Conservation (phyloP, 2,888 invertebrate species). For the Plutella xylostella region DNA sequence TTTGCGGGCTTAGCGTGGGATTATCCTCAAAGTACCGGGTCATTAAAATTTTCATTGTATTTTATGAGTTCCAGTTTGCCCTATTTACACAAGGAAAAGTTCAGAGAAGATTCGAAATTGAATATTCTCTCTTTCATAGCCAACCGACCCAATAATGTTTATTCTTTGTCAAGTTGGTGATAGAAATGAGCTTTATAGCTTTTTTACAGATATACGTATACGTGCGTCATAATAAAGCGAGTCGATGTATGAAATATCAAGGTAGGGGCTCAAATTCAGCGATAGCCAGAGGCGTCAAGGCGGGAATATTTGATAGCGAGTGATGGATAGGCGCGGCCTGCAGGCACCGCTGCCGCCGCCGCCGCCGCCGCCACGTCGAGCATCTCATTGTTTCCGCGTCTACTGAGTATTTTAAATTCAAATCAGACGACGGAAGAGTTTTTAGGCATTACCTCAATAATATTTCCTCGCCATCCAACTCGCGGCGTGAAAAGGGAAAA, state of each 20-base stretch:
- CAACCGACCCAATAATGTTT: too few relatives aligned
- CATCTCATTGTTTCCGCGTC: conserved; percentile 33
- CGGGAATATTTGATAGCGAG: conserved; percentile 24
- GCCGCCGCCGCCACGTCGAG: conserved; percentile 28
- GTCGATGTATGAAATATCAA: too few relatives aligned
- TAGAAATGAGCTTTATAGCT: too few relatives aligned
- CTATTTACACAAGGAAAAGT: too few relatives aligned
- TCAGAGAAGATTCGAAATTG: too few relatives aligned
- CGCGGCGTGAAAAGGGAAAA: conserved; percentile 11
- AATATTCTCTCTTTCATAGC: too few relatives aligned
- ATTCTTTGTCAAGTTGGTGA: too few relatives aligned
- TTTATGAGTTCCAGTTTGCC: conserved; percentile 30
- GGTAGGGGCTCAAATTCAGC: too few relatives aligned
- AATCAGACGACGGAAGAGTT: conserved; percentile 34
- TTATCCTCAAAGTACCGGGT: conserved; percentile 30
- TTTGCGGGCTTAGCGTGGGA: conserved; percentile 33
- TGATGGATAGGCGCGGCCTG: conserved; percentile 36
- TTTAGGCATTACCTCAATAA: conserved; percentile 30
- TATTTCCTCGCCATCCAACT: conserved; percentile 22
- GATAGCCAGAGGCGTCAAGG: neutral
- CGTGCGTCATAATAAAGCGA: too few relatives aligned
- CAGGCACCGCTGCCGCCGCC: conserved; percentile 21
- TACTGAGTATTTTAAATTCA: conserved; percentile 40
- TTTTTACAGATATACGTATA: too few relatives aligned
- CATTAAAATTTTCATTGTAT: conserved; percentile 32